These are phyloP conservation scores for Drosophila emarginata DNA, from an alignment of 2,888 invertebrate species.

Conservation along the genomic window DNA sequence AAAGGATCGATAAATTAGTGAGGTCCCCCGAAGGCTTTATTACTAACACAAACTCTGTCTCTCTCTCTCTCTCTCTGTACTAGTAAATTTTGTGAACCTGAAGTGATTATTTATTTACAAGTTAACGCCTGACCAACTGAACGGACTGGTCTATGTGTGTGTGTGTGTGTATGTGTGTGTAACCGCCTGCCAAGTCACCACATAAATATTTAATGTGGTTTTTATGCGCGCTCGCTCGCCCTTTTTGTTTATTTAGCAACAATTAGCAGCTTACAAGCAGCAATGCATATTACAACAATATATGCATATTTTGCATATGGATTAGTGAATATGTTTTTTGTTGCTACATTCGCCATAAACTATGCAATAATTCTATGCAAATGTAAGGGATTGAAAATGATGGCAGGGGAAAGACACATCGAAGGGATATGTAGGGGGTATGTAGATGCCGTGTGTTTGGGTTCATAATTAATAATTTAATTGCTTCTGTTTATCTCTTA, in stretches of 20 bases:
- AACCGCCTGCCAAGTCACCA: neutral
- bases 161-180: neutral
- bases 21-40: constrained; percentile 26
- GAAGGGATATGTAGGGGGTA: neutral
- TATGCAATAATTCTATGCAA: constrained; percentile 35
- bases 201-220: constrained; percentile 57
- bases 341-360: constrained; percentile 15
- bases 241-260: constrained; percentile 63
- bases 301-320: constrained; percentile 57
- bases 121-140: constrained; percentile 37
- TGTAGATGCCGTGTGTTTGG: constrained; percentile 8
- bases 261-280: constrained; percentile 70
- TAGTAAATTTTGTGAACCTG: constrained; percentile 18
- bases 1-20: constrained; percentile 61
- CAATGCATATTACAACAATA: constrained; percentile 35
- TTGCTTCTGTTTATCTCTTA: constrained; percentile 81
- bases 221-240: constrained; percentile 24
- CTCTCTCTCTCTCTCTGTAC: neutral
- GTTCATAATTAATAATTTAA: constrained; percentile 80
- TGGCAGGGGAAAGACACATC: neutral
- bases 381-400: neutral
- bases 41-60: constrained; percentile 1
- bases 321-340: constrained; percentile 28
- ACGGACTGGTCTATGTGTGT: neutral
- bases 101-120: constrained; percentile 40